A percentile compares a stretch with the other conserved stretches of the same genome.
phyloP scores from a whole-genome alignment of 2,113 vertebrate genomes.

The Machaerirhynchus nigripectus region DNA sequence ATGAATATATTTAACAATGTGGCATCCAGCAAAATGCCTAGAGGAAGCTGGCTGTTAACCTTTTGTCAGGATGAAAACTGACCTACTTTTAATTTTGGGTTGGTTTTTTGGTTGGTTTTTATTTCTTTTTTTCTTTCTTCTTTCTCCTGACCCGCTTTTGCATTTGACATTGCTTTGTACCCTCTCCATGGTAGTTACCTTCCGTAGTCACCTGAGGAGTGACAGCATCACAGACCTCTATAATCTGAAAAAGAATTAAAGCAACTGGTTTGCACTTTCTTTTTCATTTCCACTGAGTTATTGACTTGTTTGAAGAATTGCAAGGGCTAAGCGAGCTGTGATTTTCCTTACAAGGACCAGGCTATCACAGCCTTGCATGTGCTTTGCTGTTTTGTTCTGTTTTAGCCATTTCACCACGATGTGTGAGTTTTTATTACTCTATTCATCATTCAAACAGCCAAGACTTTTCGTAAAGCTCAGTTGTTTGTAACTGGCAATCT shows the following conservation, averaged over 20 bases:
- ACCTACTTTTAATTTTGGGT: background rate
- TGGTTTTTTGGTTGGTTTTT: background rate
- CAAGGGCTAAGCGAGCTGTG: background rate
- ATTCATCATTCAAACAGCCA: conserved; percentile 15
- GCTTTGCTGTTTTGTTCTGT: background rate
- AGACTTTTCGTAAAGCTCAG: background rate
- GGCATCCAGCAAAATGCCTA: background rate
- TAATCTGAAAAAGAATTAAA: background rate
- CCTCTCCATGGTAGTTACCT: background rate
- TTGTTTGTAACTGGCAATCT: background rate
- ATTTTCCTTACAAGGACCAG: background rate
- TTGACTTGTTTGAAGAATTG: background rate
- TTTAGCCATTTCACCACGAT: background rate
- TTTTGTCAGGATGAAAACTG: background rate
- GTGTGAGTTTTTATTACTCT: conserved; percentile 12
- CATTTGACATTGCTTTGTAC: background rate
- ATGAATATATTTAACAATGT: background rate
- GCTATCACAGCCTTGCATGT: background rate
- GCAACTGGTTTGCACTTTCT: background rate
- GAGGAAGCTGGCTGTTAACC: background rate
- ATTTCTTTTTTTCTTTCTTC: background rate
- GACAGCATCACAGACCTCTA: background rate
- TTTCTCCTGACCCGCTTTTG: background rate
- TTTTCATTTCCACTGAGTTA: background rate
- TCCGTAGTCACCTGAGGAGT: background rate